Base-by-base conservation (phyloP, 2,888 invertebrate genomes). In the Mimachlamys varia region DNA sequence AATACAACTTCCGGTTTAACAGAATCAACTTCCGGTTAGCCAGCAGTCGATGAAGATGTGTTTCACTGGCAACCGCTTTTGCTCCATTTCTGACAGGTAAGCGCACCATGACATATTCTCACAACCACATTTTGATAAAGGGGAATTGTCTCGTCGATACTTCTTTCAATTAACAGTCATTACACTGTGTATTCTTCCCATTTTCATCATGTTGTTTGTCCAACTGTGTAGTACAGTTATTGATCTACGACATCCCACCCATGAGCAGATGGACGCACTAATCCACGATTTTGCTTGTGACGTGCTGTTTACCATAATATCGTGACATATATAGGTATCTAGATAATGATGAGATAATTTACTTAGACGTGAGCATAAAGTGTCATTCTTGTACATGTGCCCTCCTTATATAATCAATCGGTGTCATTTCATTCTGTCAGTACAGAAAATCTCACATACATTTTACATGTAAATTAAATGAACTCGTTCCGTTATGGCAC, bases 41-140 rank as follows among this genome's bases (percentile, higher is more conserved):
- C 27, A 19, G 22, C 33, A 76, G 27, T 76, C 76, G 27, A 76
- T 76, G 76, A 76, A 76, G 76, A 76, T 76, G 76, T 76, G 76
- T 76, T 76, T 76, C 76, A 76, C 33, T 76, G 76, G 76, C 76
- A 76, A 76, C 76, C 76, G 12, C 76, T 76, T 76, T 76, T 76
- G 76, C 76, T 76, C 22, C 33, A 27, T 76, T 76, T 76, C 76
- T 76, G 33, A 76, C 76, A 76, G 76, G 76, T 76, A 76, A 76
- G 76, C 27, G 76, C 33, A 15, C 27, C 17, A 76, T 76, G 76
- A 76, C 33, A 76, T 33, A 76, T 33, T 27, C 76, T 15, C 13
- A 76, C 12, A 27, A 13, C 33, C 12, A 22, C 12, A 33, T 76
- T 76, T 76, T 76, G 76, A 22, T 27, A 17, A 33, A 33, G 17